Percentiles rank a stretch among this genome's conserved stretches.
These are phyloP conservation scores for Drosophila niveifrons DNA, from an alignment of 2,888 invertebrate species.

Conservation along the genomic window DNA sequence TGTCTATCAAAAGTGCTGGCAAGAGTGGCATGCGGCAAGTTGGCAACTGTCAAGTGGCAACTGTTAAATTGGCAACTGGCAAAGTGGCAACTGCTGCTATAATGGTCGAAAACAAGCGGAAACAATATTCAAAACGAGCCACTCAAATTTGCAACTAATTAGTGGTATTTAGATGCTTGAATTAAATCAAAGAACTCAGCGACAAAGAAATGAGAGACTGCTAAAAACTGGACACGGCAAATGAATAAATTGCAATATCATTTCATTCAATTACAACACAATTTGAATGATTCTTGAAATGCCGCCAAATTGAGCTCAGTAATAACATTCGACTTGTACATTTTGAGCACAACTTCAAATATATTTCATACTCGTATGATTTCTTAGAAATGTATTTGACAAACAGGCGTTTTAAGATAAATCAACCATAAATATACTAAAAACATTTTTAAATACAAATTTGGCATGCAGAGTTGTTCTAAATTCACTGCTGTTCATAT, in stretches of 20 bases:
- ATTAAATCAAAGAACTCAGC: background rate
- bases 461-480: no score
- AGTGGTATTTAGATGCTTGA: background rate
- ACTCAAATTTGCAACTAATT: conserved; percentile 14
- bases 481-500: no score
- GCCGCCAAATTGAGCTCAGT: no score
- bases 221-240: background rate
- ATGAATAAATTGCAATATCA: background rate
- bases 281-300: background rate
- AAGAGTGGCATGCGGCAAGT: conserved; percentile 21
- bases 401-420: no score
- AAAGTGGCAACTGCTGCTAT: conserved; percentile 6
- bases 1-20: conserved; percentile 36
- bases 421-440: no score
- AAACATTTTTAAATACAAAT: no score
- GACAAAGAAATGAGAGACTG: background rate
- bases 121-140: conserved; percentile 12
- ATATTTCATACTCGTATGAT: no score
- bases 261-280: background rate
- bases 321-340: no score
- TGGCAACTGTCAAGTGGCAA: conserved; percentile 11
- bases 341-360: no score
- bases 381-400: no score
- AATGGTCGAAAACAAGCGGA: conserved; percentile 14
- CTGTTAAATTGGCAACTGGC: conserved; percentile 18